Evolutionary conservation across 2,888 invertebrate species (phyloP).

Genomic region (Tinea pellionella): DNA sequence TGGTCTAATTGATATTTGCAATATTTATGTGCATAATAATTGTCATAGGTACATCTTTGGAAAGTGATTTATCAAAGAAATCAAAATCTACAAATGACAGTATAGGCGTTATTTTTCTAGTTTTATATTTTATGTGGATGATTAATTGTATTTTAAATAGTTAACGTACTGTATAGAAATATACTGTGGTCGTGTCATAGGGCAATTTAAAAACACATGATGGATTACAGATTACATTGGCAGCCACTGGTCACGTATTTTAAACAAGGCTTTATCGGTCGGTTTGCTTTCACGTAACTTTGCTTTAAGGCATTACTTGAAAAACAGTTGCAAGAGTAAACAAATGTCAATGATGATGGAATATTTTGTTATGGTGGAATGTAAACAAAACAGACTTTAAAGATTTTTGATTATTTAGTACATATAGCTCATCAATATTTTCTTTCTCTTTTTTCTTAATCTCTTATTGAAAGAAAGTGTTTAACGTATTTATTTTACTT

Average conservation of each 20-base stretch:
- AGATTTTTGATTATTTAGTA: no score
- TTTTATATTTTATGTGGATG: not conserved
- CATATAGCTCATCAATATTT: no score
- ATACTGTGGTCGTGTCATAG: constrained; percentile 11
- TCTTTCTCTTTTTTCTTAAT: no score
- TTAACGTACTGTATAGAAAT: not conserved
- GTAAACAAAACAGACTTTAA: not conserved
- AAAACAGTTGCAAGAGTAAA: not conserved
- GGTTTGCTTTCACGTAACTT: not conserved
- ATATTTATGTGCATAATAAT: not conserved
- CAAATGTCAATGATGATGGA: not conserved
- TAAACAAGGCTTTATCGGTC: not conserved
- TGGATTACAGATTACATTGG: constrained; percentile 9
- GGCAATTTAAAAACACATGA: not conserved
- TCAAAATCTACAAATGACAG: no score
- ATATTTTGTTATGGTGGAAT: not conserved
- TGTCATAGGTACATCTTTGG: no score
- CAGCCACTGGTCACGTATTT: constrained; percentile 8
- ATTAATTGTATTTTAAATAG: not conserved
- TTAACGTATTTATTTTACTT: no score
- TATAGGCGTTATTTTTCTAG: no score
- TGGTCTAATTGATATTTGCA: no score
- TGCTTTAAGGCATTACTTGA: not conserved
- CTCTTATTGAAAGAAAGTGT: no score
- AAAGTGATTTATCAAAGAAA: no score